phyloP scores from a whole-genome alignment of 2,888 invertebrate species.

The Pachydiplax longipennis region DNA sequence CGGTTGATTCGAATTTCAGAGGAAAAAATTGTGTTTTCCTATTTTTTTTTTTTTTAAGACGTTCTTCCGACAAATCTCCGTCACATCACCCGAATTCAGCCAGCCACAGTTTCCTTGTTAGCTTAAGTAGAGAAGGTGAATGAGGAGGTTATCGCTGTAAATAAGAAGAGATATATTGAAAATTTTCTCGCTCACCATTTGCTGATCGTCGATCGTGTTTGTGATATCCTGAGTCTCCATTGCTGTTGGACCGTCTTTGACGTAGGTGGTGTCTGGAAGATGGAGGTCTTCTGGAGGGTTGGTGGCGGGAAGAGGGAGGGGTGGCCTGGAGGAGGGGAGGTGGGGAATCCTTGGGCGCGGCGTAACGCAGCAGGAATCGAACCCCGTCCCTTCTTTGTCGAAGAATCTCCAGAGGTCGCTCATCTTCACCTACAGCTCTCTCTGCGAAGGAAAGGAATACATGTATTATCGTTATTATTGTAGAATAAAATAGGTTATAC shows the following conservation, averaged over 20 bases:
- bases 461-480: too few relatives aligned
- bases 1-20: too few relatives aligned
- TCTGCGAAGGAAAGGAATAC: slow-evolving; percentile 61
- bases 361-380: neutral
- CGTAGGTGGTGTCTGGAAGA: neutral
- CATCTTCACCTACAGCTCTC: slow-evolving; percentile 67
- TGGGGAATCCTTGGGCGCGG: neutral
- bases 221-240: neutral
- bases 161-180: neutral
- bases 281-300: neutral
- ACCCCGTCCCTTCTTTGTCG: slow-evolving; percentile 62
- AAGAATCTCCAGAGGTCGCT: slow-evolving; percentile 70
- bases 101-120: too few relatives aligned
- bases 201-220: neutral
- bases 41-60: too few relatives aligned
- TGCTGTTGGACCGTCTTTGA: neutral
- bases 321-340: neutral
- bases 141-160: neutral
- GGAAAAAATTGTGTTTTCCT: too few relatives aligned
- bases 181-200: neutral
- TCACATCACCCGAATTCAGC: too few relatives aligned
- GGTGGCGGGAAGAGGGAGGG: neutral
- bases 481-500: too few relatives aligned
- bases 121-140: too few relatives aligned
- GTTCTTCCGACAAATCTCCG: too few relatives aligned